A percentile compares a stretch with the other conserved stretches of the same genome.
These are phyloP conservation scores for Drosophila kokeensis DNA, from an alignment of 2,888 invertebrate genomes.

Conservation along the genomic window DNA sequence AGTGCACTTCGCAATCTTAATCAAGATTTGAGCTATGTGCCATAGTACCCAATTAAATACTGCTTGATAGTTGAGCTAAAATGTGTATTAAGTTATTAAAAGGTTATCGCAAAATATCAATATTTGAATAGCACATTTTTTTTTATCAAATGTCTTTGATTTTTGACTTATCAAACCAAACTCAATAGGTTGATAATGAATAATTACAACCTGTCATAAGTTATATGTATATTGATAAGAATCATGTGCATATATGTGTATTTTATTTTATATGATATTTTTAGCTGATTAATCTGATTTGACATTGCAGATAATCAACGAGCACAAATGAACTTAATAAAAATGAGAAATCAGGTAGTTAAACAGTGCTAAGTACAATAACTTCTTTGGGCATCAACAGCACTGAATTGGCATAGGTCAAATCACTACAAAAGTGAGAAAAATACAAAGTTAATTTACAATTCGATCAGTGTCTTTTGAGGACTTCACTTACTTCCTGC, in stretches of 20 bases:
- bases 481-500: conserved; percentile 69
- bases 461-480: no score
- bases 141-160: no score
- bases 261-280: neutral
- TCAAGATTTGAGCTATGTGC: conserved; percentile 35
- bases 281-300: neutral
- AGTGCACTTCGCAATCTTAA: conserved; percentile 17
- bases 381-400: conserved; percentile 82
- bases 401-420: conserved; percentile 66
- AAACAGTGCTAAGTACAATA: conserved; percentile 73
- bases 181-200: neutral
- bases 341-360: conserved; percentile 20
- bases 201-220: neutral
- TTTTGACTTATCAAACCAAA: neutral
- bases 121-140: neutral
- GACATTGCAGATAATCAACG: neutral
- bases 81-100: neutral
- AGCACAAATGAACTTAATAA: neutral
- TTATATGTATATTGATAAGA: neutral
- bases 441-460: neutral
- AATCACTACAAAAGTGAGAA: conserved; percentile 63
- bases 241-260: neutral
- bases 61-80: neutral
- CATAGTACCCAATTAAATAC: neutral
- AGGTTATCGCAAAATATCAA: neutral